These are phyloP conservation scores for Asobara japonica DNA, from an alignment of 1,140 invertebrate species.

Conservation along the genomic window DNA sequence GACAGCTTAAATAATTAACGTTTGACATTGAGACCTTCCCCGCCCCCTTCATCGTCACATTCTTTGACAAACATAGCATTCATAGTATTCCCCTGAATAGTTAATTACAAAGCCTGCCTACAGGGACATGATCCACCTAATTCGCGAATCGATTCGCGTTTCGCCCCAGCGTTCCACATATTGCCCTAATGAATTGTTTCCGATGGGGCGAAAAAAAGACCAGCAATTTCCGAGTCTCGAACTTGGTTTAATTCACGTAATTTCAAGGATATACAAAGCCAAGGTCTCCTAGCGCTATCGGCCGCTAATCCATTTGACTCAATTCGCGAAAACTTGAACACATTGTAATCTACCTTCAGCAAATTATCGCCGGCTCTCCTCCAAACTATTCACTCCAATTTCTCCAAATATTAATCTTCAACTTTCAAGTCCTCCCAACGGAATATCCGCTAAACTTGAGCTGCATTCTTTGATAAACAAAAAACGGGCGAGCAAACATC, in stretches of 20 bases:
- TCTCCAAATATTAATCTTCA: background rate
- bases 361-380: background rate
- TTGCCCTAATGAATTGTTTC: background rate
- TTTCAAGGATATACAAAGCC: slow-evolving; percentile 11
- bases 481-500: background rate
- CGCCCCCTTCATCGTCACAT: background rate
- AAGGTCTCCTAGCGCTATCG: background rate
- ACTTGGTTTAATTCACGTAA: slow-evolving; percentile 18
- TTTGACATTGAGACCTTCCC: background rate
- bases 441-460: background rate
- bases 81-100: background rate
- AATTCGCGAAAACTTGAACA: background rate
- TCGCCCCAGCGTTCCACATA: slow-evolving; percentile 1
- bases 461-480: background rate
- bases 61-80: background rate
- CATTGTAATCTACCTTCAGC: background rate
- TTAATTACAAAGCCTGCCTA: slow-evolving; percentile 18
- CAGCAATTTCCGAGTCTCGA: background rate
- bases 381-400: background rate
- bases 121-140: background rate
- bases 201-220: background rate
- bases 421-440: background rate
- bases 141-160: slow-evolving; percentile 8
- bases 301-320: background rate
- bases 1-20: background rate